Evolutionary conservation across 2,888 invertebrate species (phyloP).

Genomic region (Nasonia oneida): DNA sequence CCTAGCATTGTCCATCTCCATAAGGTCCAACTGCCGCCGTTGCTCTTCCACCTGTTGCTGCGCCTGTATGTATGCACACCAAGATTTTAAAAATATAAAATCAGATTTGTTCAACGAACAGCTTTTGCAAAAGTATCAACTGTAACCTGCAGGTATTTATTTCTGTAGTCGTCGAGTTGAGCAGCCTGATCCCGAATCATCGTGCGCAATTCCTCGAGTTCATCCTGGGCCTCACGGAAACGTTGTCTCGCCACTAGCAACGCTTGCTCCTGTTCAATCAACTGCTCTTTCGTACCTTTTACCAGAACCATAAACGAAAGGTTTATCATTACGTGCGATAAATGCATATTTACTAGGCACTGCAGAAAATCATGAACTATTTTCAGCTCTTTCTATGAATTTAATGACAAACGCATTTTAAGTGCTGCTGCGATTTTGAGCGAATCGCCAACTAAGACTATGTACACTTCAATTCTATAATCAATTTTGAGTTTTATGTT

Average conservation of each 20-base stretch:
- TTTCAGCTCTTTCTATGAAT: neutral
- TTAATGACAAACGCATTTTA: neutral
- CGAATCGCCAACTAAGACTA: neutral
- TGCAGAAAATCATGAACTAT: neutral
- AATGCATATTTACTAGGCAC: neutral
- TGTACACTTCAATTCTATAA: neutral
- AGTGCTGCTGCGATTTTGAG: neutral
- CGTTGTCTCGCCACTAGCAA: slow-evolving; percentile 81
- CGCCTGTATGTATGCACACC: slow-evolving; percentile 77
- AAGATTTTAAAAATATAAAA: neutral
- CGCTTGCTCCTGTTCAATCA: slow-evolving; percentile 83
- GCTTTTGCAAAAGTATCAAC: too few relatives aligned
- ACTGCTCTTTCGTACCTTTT: slow-evolving; percentile 82
- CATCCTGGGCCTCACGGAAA: slow-evolving; percentile 83
- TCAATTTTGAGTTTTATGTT: too few relatives aligned
- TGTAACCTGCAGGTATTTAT: slow-evolving; percentile 80
- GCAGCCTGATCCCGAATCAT: slow-evolving; percentile 84
- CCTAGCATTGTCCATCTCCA: slow-evolving; percentile 87
- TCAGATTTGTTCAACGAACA: neutral
- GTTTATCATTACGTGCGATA: neutral
- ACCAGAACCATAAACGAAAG: slow-evolving; percentile 6
- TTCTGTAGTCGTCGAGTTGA: slow-evolving; percentile 86
- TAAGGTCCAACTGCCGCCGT: slow-evolving; percentile 84
- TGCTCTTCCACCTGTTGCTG: slow-evolving; percentile 87
- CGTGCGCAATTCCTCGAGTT: slow-evolving; percentile 81